Evolutionary conservation across 1,140 invertebrate genomes (phyloP).

Genomic region (Euglossa dilemma): DNA sequence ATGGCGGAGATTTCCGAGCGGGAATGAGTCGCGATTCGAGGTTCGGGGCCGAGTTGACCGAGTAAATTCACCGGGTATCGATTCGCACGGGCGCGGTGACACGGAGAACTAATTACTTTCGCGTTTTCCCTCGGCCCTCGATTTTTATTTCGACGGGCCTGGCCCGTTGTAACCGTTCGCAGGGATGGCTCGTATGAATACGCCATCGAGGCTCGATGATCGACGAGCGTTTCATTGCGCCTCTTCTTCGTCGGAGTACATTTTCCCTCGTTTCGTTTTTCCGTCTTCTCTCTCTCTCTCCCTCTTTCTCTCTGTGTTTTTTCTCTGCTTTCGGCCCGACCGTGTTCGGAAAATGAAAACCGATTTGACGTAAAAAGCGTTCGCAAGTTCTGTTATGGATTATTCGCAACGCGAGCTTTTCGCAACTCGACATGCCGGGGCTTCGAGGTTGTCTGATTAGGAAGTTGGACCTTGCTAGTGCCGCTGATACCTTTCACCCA

Average conservation of each 20-base stretch:
- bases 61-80: slow-evolving; percentile 33
- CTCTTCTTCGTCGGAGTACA: neutral
- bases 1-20: neutral
- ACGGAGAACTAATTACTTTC: slow-evolving; percentile 49
- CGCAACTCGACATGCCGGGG: neutral
- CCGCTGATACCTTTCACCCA: too few relatives aligned
- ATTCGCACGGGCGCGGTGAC: slow-evolving; percentile 25
- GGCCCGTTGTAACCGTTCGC: slow-evolving; percentile 18
- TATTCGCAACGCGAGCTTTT: neutral
- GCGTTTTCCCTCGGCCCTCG: slow-evolving; percentile 24
- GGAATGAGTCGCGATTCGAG: slow-evolving; percentile 2
- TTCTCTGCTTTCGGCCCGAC: neutral
- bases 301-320: too few relatives aligned
- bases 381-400: neutral
- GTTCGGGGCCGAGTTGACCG: neutral
- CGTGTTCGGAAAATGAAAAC: slow-evolving; percentile 2
- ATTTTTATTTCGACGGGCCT: slow-evolving; percentile 33
- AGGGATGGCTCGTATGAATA: neutral
- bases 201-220: slow-evolving; percentile 29
- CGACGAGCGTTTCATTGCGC: slow-evolving; percentile 26
- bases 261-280: slow-evolving; percentile 1
- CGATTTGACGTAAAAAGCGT: neutral
- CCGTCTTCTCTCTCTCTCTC: neutral
- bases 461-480: too few relatives aligned
- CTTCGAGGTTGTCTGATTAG: too few relatives aligned